Evolutionary conservation across 2,113 vertebrate genomes (phyloP).

Genomic region (Cygnus atratus): DNA sequence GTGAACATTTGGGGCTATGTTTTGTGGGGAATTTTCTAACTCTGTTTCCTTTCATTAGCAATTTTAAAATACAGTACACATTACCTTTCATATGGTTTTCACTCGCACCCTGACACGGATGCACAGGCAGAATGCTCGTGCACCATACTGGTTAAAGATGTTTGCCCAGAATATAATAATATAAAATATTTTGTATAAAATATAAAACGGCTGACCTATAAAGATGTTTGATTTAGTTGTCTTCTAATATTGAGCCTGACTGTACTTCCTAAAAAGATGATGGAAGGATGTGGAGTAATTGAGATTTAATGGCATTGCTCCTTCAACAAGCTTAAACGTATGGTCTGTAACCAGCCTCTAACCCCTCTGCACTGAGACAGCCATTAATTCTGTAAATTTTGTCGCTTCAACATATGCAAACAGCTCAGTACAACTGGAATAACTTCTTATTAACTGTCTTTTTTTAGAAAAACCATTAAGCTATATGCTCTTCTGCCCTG

Average conservation of each 20-base stretch:
- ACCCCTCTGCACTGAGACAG: neutral
- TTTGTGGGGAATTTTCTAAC: neutral
- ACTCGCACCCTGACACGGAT: neutral
- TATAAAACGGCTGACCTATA: neutral
- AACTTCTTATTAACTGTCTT: neutral
- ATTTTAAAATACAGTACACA: neutral
- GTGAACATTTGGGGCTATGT: neutral
- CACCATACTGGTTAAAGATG: neutral
- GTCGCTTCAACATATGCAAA: neutral
- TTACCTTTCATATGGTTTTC: neutral
- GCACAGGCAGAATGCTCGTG: neutral
- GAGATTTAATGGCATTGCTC: neutral
- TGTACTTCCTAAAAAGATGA: neutral
- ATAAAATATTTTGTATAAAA: neutral
- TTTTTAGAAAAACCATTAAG: neutral
- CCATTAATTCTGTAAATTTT: neutral
- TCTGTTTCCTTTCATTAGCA: neutral
- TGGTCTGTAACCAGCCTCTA: neutral
- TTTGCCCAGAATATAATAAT: neutral
- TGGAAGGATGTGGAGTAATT: neutral
- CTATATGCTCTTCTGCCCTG: neutral
- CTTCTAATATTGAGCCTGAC: neutral
- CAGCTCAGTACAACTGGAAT: neutral
- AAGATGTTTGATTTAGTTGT: neutral
- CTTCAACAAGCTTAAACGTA: neutral